These are phyloP conservation scores for Arnoldichthys spilopterus DNA, from an alignment of 2,797 vertebrate genomes.

Conservation along the genomic window DNA sequence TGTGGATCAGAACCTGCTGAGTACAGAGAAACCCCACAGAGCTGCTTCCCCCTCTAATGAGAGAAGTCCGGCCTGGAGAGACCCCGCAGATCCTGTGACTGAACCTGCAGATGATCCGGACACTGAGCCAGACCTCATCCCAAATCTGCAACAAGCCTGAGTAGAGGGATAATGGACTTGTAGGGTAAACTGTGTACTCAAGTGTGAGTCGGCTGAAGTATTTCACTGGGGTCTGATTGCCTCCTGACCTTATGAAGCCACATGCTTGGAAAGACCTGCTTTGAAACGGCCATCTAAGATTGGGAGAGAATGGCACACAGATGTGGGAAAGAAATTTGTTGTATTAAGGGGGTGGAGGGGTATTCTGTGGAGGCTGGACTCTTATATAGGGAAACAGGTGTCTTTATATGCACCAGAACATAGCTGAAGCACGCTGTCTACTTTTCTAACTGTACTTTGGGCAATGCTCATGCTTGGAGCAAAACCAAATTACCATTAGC, in stretches of 20 bases:
- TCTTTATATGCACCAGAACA: slow-evolving; percentile 5
- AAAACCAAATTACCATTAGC: too few relatives aligned
- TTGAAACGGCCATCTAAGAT: slow-evolving; percentile 39
- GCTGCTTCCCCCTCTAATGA: slow-evolving; percentile 72
- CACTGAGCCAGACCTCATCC: slow-evolving; percentile 49
- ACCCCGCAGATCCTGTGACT: slow-evolving; percentile 68
- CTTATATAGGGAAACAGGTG: slow-evolving; percentile 57
- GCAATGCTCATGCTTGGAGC: not conserved
- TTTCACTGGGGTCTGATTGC: slow-evolving; percentile 32
- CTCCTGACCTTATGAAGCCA: slow-evolving; percentile 47
- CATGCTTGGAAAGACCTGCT: slow-evolving; percentile 46
- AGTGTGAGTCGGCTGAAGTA: slow-evolving; percentile 19
- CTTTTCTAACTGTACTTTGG: not conserved
- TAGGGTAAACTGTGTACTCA: slow-evolving; percentile 60
- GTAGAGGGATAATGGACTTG: slow-evolving; percentile 35
- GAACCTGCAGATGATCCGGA: slow-evolving; percentile 61
- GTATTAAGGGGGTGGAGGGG: not conserved
- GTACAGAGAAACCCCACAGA: slow-evolving; percentile 71
- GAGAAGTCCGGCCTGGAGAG: slow-evolving; percentile 71
- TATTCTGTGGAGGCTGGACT: not conserved
- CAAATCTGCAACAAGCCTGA: slow-evolving; percentile 25
- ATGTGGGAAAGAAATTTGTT: slow-evolving; percentile 47
- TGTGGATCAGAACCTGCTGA: slow-evolving; percentile 69
- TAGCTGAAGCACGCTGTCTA: not conserved
- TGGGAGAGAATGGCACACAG: slow-evolving; percentile 52